Evolutionary conservation across 2,113 vertebrate species (phyloP).

Genomic region (Chroicocephalus ridibundus): DNA sequence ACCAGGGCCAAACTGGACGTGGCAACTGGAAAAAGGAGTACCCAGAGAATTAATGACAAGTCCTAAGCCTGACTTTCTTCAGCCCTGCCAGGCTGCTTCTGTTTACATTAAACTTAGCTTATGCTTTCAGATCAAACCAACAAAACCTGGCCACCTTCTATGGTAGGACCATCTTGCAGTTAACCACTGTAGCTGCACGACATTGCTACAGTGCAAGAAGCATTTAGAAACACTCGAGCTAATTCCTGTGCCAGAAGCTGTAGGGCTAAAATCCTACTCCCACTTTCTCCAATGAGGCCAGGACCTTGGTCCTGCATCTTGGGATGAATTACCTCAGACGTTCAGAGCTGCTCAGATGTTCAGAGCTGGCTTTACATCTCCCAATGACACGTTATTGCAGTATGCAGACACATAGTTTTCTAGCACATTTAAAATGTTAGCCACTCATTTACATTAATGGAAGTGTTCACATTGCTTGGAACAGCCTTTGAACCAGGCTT

Average conservation of each 20-base stretch:
- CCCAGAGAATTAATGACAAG: neutral
- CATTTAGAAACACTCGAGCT: neutral
- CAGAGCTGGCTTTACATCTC: neutral
- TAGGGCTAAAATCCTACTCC: neutral
- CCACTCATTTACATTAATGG: neutral
- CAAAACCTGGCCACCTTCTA: neutral
- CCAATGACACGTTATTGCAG: fast-evolving
- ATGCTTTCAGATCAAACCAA: neutral
- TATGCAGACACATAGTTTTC: neutral
- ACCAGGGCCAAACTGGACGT: neutral
- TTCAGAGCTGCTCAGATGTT: neutral
- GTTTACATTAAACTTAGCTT: neutral
- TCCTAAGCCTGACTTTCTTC: neutral
- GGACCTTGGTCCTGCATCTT: neutral
- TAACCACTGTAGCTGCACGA: neutral
- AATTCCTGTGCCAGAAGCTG: neutral
- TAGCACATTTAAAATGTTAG: neutral
- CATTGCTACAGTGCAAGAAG: neutral
- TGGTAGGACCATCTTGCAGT: neutral
- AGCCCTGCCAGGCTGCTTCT: neutral
- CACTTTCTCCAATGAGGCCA: neutral
- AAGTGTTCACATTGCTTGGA: neutral
- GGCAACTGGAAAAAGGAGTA: slow-evolving; percentile 19
- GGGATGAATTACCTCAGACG: neutral
- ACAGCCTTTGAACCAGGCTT: neutral